Base-by-base conservation (phyloP, 2,797 vertebrate genomes). In the Botia kubotai region DNA sequence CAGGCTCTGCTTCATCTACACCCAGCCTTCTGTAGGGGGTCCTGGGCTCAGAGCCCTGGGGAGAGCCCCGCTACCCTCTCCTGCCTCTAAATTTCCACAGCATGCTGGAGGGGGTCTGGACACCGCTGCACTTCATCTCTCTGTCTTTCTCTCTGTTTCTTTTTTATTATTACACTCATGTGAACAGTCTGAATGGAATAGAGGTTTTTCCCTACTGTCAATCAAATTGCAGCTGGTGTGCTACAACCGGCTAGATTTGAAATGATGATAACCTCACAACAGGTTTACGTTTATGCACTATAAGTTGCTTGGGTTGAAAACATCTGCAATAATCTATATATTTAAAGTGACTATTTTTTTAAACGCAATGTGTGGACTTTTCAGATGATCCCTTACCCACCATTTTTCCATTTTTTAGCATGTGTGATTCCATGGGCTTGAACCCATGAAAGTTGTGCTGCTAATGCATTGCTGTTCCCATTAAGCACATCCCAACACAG, bases 1-100 rank as follows among this genome's bases (percentile, higher is more conserved):
- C 80, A 87, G 90, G 88, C 72, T 75, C 57, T 63, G 65, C 46
- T 72, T 72, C 83, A 81, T 57, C 67, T 14, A 48, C 72, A 71
- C 33, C 16, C 33, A 73, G 82, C 72, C 75, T 78, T 83, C 60
- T 48, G 63, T 53, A 53, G 57, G 58, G 77, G 46, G n/a, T 58
- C 57, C 55, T 70, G 43, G 55, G 76, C 43, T 70, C 67, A 79
- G 58, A 79, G 58, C 77, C 68, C 19, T 72, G 58, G 77, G 77
- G 77, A 79, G 58, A 72, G 68, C 62, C 21, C 80, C 66, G 58
- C 74, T 78, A 86, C 84, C 80, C 78, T 82, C 75, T 81, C 81
- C 50, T 80, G 62, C 74, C 72, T 82, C 74, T 79, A 77, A 72
- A 72, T 76, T 72, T 85, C 63, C 58, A 83, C 60, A 55, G 69